These are phyloP conservation scores for Meriones unguiculatus DNA, from an alignment of 2,113 vertebrate species.

Conservation along the genomic window DNA sequence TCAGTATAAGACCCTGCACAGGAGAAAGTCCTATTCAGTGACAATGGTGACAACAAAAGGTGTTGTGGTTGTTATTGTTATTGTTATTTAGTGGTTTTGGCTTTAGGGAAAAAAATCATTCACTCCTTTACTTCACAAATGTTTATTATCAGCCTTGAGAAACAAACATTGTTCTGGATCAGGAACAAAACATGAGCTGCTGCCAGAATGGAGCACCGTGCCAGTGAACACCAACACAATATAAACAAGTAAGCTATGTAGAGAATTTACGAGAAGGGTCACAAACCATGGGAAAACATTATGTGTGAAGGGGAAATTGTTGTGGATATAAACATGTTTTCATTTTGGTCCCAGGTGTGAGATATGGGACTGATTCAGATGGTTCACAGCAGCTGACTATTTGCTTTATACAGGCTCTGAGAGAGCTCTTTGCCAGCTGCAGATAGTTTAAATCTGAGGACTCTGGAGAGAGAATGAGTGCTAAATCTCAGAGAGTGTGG, in stretches of 20 bases:
- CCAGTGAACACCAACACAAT: neutral
- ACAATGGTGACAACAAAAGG: neutral
- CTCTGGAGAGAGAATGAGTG: too few relatives aligned
- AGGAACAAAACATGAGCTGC: neutral
- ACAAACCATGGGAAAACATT: neutral
- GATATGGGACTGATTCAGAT: too few relatives aligned
- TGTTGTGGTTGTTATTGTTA: too few relatives aligned
- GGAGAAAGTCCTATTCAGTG: neutral
- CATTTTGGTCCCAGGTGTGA: too few relatives aligned
- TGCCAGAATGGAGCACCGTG: neutral
- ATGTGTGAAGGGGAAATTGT: neutral
- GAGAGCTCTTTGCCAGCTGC: too few relatives aligned
- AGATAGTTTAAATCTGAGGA: too few relatives aligned
- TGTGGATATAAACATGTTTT: too few relatives aligned
- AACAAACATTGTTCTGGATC: neutral
- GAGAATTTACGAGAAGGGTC: neutral
- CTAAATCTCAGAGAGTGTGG: too few relatives aligned
- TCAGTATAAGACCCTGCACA: neutral
- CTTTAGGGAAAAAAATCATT: slow-evolving; percentile 23
- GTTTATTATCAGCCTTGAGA: neutral
- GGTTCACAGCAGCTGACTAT: too few relatives aligned
- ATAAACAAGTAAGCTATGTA: neutral
- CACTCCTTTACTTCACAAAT: neutral
- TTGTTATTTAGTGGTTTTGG: neutral
- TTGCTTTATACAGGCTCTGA: too few relatives aligned